Conservation (phyloP, 2,797 vertebrate genomes). For the Diglossa cyanea region DNA sequence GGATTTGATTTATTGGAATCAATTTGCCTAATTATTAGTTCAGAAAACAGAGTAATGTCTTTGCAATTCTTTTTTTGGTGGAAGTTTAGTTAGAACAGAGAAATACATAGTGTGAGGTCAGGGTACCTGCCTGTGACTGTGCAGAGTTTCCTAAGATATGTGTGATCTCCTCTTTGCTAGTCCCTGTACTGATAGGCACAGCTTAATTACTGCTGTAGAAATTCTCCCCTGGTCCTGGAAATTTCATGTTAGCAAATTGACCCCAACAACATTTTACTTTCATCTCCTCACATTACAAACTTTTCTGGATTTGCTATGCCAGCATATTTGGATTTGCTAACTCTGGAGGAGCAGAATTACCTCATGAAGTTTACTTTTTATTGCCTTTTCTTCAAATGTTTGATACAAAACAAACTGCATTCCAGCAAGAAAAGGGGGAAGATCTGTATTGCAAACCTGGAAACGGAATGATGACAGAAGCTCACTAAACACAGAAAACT, state of each 20-base stretch:
- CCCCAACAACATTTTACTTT: neutral
- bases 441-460: neutral
- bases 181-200: neutral
- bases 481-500: neutral
- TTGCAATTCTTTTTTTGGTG: neutral
- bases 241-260: neutral
- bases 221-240: neutral
- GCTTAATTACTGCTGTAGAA: neutral
- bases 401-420: neutral
- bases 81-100: neutral
- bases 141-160: neutral
- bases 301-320: neutral
- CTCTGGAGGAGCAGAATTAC: neutral
- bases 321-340: neutral
- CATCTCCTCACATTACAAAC: neutral
- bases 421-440: neutral
- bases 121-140: neutral
- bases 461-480: neutral
- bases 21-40: constrained; percentile 45
- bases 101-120: neutral
- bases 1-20: constrained; percentile 46
- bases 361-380: neutral
- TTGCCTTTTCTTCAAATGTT: neutral
- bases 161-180: neutral
- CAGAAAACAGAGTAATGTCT: constrained; percentile 1